Evolutionary conservation across 1,140 invertebrate genomes (phyloP), one percentile per base, ranked within the genome.

Genomic region (Polyergus mexicanus): DNA sequence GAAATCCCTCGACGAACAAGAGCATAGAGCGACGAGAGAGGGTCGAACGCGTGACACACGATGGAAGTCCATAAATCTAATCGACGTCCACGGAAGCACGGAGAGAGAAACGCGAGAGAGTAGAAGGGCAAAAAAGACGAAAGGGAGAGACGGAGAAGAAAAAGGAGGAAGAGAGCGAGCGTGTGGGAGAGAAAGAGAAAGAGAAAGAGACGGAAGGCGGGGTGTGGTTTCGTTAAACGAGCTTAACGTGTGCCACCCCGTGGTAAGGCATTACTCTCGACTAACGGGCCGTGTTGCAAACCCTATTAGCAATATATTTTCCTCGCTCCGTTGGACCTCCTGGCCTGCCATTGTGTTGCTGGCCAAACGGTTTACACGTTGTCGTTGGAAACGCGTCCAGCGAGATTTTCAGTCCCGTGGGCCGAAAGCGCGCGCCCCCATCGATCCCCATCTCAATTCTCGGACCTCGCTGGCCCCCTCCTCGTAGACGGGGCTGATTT

Each of bases 291-390:
- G 89, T 92, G 88, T 89, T 92, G 92, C 89, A 90, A 87, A 91
- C 90, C 89, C 92, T 93, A 93, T 93, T 93, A 93, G 92, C 92
- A 92, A 93, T 93, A 93, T 93, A 93, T 92, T 91, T 93, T 92
- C 88, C 89, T 84, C 91, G 92, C 84, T 89, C 88, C 89, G 85
- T 76, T 88, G 88, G 91, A 86, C 86, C 89, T 85, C 81, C 86
- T 71, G 69, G 74, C 56, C 66, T 76, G 83, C 88, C 60, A 85
- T 86, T 85, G 86, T 85, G 63, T 80, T 51, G 25, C 41, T 86
- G 78, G 72, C 85, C 85, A 86, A 90, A 88, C 85, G 87, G 89
- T 92, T 92, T 92, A 88, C 87, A 91, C 90, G 88, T 89, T 92
- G 91, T 92, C 92, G 88, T 90, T 90, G 83, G 66, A 86, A 90